Evolutionary conservation across 2,888 invertebrate genomes (phyloP), one percentile per base, ranked within the genome.

Genomic region (Xestoiulus laeticollis): DNA sequence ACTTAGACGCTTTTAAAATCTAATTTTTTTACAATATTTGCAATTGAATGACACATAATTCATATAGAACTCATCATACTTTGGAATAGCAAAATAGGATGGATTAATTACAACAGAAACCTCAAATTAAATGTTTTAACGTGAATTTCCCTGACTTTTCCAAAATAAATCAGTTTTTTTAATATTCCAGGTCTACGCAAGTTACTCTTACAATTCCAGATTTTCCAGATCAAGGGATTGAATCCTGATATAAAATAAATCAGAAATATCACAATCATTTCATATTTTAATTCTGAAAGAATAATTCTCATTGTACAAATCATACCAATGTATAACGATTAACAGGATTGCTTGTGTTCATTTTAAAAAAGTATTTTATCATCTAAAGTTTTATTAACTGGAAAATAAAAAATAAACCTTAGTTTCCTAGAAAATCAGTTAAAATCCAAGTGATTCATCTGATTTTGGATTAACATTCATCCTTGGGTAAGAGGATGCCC

Each of bases 201-300:
- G n/a, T n/a, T n/a, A n/a, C n/a, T n/a, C n/a, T n/a, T n/a, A n/a
- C n/a, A n/a, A n/a, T n/a, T n/a, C n/a, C n/a, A n/a, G n/a, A 38
- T 38, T 38, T 38, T 8, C 38, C 6, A 38, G 38, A 38, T 5
- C 8, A 38, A n/a, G n/a, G n/a, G 38, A 38, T 38, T 8, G 8
- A 38, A 38, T 38, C 10, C 48, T 5, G 48, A 48, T 3, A 48
- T 48, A 19, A 48, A 48, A 48, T 48, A 68, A 68, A 68, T 68
- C 8, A 26, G 5, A 22, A 19, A 22, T 22, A 26, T 30, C 30
- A 14, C 14, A 22, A 78, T 78, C 78, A 78, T 78, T 78, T 78
- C 78, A 30, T 78, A 78, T 78, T 78, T 78, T 78, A 78, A 78
- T 78, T 78, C 78, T 78, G 78, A 78, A 78, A 78, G 78, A 78